Conservation (phyloP, 2,888 invertebrate species). For the Pherbina coryleti region DNA sequence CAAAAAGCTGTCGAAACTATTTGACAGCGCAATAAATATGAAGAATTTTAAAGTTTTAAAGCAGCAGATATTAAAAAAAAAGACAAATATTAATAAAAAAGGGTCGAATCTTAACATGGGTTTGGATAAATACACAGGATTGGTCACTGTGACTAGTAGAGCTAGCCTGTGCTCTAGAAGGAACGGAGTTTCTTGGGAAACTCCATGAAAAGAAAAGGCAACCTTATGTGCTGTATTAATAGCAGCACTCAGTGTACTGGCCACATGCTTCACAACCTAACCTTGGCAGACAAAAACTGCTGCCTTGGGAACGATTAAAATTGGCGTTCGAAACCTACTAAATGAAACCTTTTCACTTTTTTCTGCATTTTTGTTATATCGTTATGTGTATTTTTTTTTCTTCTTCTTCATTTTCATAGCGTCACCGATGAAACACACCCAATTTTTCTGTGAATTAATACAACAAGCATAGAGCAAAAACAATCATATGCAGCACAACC, state of each 20-base stretch:
- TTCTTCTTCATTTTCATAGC: constrained; percentile 5
- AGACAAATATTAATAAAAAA: not conserved
- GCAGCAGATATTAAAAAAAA: not conserved
- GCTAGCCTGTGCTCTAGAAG: not conserved
- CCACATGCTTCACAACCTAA: not conserved
- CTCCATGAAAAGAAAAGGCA: not conserved
- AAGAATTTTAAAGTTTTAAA: constrained; percentile 6
- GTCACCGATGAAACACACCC: constrained; percentile 33
- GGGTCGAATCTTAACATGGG: not conserved
- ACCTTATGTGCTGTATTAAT: not conserved
- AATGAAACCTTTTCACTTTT: constrained; percentile 34
- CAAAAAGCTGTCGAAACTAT: constrained; percentile 63
- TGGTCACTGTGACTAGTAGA: not conserved
- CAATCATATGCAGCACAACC: constrained; percentile 30
- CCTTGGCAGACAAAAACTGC: constrained; percentile 2
- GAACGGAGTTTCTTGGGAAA: too few relatives aligned
- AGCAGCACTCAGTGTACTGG: not conserved
- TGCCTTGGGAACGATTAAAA: constrained; percentile 32
- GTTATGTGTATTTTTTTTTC: not conserved
- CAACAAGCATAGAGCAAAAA: constrained; percentile 25
- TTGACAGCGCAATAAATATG: constrained; percentile 63
- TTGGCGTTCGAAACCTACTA: constrained; percentile 23
- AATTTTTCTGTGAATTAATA: constrained; percentile 34
- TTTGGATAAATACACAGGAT: not conserved
- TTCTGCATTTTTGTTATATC: not conserved